These are phyloP conservation scores for Pteromalus puparum DNA, from an alignment of 1,140 invertebrate species.

Conservation along the genomic window DNA sequence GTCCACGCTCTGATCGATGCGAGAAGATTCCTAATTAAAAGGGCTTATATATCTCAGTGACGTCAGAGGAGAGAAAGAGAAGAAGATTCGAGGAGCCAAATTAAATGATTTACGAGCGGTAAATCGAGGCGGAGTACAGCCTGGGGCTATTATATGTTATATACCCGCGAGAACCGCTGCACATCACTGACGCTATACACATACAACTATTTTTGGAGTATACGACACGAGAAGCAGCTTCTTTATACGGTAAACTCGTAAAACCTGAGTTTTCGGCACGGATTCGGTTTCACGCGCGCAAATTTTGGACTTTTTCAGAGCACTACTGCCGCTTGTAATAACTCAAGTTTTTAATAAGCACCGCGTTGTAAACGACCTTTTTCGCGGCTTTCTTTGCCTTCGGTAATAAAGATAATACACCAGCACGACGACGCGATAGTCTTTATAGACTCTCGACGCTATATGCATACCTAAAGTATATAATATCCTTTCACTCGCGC, in stretches of 20 bases:
- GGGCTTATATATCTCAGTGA: background rate
- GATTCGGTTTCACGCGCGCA: background rate
- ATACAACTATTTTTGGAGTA: background rate
- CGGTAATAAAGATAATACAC: slow-evolving; percentile 8
- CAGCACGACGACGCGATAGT: background rate
- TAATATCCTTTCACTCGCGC: slow-evolving; percentile 21
- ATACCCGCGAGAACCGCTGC: no score
- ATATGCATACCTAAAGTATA: no score
- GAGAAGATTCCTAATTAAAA: slow-evolving; percentile 14
- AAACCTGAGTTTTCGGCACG: background rate
- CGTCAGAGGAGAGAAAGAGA: background rate
- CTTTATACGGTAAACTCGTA: background rate
- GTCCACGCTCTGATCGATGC: background rate
- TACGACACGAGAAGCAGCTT: background rate
- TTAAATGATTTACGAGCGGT: slow-evolving; percentile 1
- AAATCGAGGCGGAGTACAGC: slow-evolving; percentile 3
- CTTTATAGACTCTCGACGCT: background rate
- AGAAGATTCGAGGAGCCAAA: background rate
- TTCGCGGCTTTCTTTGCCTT: background rate
- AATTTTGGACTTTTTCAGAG: background rate
- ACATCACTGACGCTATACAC: no score
- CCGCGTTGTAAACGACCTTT: background rate
- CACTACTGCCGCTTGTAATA: background rate
- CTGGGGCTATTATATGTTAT: background rate
- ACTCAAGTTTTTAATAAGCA: background rate